Evolutionary conservation across 2,797 vertebrate genomes (phyloP), one percentile per base, ranked within the genome.

Genomic region (Gadopsis bispinosus): DNA sequence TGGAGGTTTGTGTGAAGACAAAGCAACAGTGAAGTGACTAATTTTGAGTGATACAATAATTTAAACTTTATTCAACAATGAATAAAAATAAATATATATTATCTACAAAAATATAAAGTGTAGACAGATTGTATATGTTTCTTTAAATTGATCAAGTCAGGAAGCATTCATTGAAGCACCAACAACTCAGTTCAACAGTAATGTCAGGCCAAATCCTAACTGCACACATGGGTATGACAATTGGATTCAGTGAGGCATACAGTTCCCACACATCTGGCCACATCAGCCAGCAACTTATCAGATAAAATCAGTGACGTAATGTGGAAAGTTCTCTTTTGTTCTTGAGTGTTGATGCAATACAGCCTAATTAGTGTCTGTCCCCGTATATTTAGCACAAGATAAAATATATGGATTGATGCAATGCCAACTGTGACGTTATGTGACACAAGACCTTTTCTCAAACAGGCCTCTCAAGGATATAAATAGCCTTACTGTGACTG

Each of bases 51-150:
- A 89, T 81, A 91, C 84, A 83, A 87, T 90, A 83, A 93, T 93
- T 91, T 84, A 80, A 92, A 90, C 84, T 95, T 95, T 95, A 95
- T 95, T 95, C 92, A 94, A 92, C 92, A 95, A 95, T 93, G 83
- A 95, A 94, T 94, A 95, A 93, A 96, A 95, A 96, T 94, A 94
- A 95, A 95, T 93, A 94, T 93, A 94, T 93, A 94, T 93, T 88
- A 95, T 94, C 87, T 95, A 91, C 90, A 95, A 95, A 95, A 95
- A 95, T 95, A 94, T 92, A 93, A 93, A 90, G 91, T 89, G 90
- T 91, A 91, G 92, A 95, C 93, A 83, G 85, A 93, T 84, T 92
- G 83, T 60, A 78, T 87, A 88, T 69, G 78, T 88, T 88, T 80
- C 75, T 87, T 84, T 87, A 76, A 79, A 88, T 78, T 73, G 83